These are phyloP conservation scores for Vulpes ferrilata DNA, from an alignment of 2,113 vertebrate species.

Conservation along the genomic window DNA sequence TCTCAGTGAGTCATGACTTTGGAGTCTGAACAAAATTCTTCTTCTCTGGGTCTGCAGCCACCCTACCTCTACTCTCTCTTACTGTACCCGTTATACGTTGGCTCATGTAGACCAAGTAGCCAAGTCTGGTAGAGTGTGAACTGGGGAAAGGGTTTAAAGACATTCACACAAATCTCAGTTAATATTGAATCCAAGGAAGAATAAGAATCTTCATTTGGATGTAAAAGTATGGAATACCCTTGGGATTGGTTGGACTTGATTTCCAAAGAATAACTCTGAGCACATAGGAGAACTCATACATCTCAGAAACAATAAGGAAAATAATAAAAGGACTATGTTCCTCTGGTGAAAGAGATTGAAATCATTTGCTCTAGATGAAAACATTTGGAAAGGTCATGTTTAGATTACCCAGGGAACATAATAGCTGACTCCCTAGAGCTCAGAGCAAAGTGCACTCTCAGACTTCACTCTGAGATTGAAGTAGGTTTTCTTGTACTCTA, in stretches of 20 bases:
- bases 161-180: background rate
- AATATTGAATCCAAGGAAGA: background rate
- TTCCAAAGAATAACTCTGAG: constrained; percentile 46
- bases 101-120: background rate
- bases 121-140: background rate
- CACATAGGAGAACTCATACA: constrained; percentile 37
- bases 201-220: background rate
- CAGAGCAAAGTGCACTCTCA: background rate
- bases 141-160: background rate
- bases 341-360: constrained; percentile 72
- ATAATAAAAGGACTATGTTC: constrained; percentile 59
- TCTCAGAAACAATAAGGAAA: constrained; percentile 64
- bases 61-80: background rate
- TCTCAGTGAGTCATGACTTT: background rate
- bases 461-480: background rate
- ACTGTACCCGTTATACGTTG: background rate
- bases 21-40: background rate
- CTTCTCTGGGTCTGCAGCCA: background rate
- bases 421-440: constrained; percentile 33
- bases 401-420: constrained; percentile 51
- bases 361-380: constrained; percentile 67
- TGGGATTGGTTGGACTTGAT: background rate
- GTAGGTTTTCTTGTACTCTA: constrained; percentile 46
- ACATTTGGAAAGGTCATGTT: constrained; percentile 64
- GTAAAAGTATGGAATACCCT: background rate